Percentiles rank a stretch among this genome's conserved stretches.
phyloP scores from a whole-genome alignment of 2,888 invertebrate genomes.

The Thymelicus acteon region DNA sequence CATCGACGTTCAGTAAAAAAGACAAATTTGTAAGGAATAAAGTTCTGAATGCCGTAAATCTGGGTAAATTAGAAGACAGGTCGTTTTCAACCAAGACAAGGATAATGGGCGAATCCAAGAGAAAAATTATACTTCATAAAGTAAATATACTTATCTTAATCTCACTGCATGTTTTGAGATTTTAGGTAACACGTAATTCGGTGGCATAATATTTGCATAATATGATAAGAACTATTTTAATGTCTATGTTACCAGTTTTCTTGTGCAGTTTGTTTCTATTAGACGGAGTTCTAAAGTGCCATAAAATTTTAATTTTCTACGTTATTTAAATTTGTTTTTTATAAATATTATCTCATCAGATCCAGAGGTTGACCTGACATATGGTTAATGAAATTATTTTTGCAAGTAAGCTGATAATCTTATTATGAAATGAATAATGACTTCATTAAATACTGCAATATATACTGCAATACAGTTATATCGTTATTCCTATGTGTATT shows the following conservation, averaged over 20 bases:
- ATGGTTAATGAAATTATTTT: no score
- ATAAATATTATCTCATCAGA: no score
- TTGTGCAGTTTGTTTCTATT: neutral
- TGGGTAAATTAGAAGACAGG: conserved; percentile 19
- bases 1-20: conserved; percentile 3
- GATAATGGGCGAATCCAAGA: conserved; percentile 35
- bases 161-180: neutral
- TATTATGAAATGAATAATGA: no score
- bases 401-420: no score
- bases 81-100: conserved; percentile 16
- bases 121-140: conserved; percentile 45
- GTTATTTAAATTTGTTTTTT: neutral
- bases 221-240: conserved; percentile 16
- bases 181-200: conserved; percentile 5
- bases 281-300: neutral
- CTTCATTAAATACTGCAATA: no score
- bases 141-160: conserved; percentile 48
- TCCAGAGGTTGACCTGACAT: no score
- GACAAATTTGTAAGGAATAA: conserved; percentile 39
- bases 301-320: neutral
- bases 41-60: conserved; percentile 37
- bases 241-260: neutral
- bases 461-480: no score
- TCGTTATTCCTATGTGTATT: no score
- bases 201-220: conserved; percentile 24